phyloP scores from a whole-genome alignment of 2,113 vertebrate genomes.

The Crypturellus undulatus region DNA sequence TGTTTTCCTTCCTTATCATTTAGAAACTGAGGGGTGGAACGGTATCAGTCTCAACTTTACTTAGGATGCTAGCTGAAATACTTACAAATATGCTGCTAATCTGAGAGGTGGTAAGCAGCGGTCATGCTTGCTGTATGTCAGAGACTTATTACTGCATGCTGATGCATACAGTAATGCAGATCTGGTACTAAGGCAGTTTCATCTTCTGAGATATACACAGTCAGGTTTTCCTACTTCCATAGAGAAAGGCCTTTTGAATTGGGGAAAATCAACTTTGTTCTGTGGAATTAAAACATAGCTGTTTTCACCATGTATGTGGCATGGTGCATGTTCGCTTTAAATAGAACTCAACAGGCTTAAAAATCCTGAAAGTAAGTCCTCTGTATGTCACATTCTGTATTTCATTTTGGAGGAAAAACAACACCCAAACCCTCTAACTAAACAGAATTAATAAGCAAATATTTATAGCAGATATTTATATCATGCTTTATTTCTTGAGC shows the following conservation, averaged over 20 bases:
- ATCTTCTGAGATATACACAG: background rate
- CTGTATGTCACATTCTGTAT: background rate
- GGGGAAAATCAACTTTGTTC: background rate
- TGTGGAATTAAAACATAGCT: background rate
- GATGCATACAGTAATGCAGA: background rate
- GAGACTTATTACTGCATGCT: background rate
- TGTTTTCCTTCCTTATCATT: background rate
- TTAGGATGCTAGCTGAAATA: background rate
- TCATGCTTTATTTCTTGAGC: background rate
- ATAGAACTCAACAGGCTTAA: background rate
- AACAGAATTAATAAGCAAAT: background rate
- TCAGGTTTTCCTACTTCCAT: background rate
- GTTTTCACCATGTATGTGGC: background rate
- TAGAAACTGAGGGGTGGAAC: background rate
- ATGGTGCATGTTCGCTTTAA: background rate
- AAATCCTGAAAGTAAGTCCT: background rate
- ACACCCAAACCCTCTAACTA: background rate
- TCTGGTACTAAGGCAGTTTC: background rate
- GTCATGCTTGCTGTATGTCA: background rate
- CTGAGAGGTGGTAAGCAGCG: background rate
- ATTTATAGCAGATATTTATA: background rate
- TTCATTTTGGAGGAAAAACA: background rate
- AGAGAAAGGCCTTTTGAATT: background rate
- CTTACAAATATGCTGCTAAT: background rate
- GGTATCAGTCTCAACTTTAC: background rate